Evolutionary conservation across 2,888 invertebrate genomes (phyloP).

Genomic region (Pollenia griseotomentosa): DNA sequence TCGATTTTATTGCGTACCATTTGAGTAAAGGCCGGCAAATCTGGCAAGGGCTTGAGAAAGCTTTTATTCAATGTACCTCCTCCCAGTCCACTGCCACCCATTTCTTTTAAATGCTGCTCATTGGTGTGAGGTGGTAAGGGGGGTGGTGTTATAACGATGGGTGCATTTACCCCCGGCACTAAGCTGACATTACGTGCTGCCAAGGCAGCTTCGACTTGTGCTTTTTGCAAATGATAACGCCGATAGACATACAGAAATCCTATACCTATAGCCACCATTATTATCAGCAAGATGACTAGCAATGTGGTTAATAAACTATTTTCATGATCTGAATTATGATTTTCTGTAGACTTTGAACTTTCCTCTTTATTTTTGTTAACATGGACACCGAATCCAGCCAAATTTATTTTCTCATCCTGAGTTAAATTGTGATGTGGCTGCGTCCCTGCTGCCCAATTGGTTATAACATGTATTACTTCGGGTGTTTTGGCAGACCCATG

Average conservation of each 20-base stretch:
- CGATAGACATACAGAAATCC: conserved; percentile 82
- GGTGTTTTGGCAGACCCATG: conserved; percentile 78
- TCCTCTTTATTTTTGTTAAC: conserved; percentile 43
- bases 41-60: conserved; percentile 82
- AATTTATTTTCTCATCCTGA: conserved; percentile 75
- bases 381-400: conserved; percentile 77
- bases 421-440: conserved; percentile 68
- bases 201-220: conserved; percentile 77
- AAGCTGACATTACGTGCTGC: conserved; percentile 73
- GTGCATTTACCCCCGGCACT: conserved; percentile 27
- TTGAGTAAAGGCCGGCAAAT: conserved; percentile 80
- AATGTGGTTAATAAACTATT: conserved; percentile 79
- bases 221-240: conserved; percentile 78
- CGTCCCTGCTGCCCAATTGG: conserved; percentile 76
- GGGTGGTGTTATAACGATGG: conserved; percentile 67
- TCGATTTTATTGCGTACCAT: conserved; percentile 80
- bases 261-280: conserved; percentile 79
- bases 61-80: conserved; percentile 76
- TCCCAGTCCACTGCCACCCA: conserved; percentile 46
- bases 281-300: conserved; percentile 79
- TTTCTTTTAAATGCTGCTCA: conserved; percentile 67
- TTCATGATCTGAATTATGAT: conserved; percentile 77
- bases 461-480: conserved; percentile 83
- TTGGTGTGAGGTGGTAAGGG: conserved; percentile 59
- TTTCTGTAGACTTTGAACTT: conserved; percentile 40